Percentiles rank a stretch among this genome's conserved stretches.
These are phyloP conservation scores for Phortica okadai DNA, from an alignment of 2,888 invertebrate genomes.

Conservation along the genomic window DNA sequence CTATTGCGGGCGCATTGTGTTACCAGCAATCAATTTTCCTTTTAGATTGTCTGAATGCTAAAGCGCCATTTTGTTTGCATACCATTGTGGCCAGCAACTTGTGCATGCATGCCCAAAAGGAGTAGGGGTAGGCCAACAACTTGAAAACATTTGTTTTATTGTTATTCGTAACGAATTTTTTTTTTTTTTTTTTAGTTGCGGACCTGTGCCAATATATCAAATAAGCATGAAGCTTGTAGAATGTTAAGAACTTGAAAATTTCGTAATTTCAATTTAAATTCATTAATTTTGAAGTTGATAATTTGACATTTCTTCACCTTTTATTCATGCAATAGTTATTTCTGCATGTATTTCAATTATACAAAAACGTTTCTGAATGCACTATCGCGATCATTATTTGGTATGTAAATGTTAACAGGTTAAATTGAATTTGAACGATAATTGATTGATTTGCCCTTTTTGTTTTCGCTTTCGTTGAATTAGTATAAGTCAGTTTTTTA, in stretches of 20 bases:
- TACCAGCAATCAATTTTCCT: slow-evolving; percentile 61
- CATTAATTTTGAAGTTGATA: too few species aligned
- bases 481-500: neutral
- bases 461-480: neutral
- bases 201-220: too few species aligned
- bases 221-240: too few species aligned
- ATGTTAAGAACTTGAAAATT: too few species aligned
- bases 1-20: slow-evolving; percentile 31
- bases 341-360: neutral
- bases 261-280: too few species aligned
- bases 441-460: neutral
- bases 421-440: slow-evolving; percentile 1
- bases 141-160: neutral
- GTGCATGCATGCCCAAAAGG: neutral
- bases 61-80: slow-evolving; percentile 69
- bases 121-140: neutral
- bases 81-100: neutral
- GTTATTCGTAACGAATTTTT: too few species aligned
- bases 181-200: too few species aligned
- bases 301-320: too few species aligned
- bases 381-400: neutral
- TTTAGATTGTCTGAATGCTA: slow-evolving; percentile 60
- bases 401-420: slow-evolving; percentile 3
- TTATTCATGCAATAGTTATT: neutral
- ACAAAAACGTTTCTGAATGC: neutral